Evolutionary conservation across 2,888 invertebrate genomes (phyloP).

Genomic region (Eupithecia vulgata): DNA sequence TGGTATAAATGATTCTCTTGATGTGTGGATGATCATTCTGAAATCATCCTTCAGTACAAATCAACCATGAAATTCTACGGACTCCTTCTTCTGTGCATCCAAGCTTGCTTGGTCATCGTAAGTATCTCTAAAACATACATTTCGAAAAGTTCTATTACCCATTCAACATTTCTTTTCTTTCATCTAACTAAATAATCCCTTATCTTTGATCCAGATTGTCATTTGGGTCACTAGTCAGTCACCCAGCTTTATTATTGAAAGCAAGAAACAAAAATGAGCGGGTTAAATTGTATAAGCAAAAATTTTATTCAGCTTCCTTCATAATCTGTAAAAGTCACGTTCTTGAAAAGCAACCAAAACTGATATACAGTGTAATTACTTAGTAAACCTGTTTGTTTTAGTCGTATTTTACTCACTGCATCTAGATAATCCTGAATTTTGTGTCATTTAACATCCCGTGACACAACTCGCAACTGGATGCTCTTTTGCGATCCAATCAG

Average conservation of each 20-base stretch:
- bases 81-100: conserved; percentile 53
- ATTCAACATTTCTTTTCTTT: neutral
- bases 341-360: neutral
- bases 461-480: neutral
- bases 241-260: neutral
- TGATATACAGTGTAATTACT: neutral
- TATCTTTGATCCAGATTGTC: neutral
- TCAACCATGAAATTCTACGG: conserved; percentile 48
- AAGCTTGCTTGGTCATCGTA: conserved; percentile 59
- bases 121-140: conserved; percentile 12
- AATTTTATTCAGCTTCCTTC: neutral
- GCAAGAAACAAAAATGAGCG: neutral
- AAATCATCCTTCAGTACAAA: conserved; percentile 12
- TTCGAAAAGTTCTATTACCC: neutral
- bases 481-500: neutral
- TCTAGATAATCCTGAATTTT: neutral
- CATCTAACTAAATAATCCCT: neutral
- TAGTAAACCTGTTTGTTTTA: neutral
- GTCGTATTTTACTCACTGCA: neutral
- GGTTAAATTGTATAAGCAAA: no score
- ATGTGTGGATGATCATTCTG: conserved; percentile 8
- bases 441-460: neutral
- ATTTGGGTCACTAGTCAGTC: neutral
- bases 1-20: neutral
- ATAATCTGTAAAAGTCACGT: neutral